Base-by-base conservation (phyloP, 2,113 vertebrate species). In the Cyphomyrus discorhynchus region DNA sequence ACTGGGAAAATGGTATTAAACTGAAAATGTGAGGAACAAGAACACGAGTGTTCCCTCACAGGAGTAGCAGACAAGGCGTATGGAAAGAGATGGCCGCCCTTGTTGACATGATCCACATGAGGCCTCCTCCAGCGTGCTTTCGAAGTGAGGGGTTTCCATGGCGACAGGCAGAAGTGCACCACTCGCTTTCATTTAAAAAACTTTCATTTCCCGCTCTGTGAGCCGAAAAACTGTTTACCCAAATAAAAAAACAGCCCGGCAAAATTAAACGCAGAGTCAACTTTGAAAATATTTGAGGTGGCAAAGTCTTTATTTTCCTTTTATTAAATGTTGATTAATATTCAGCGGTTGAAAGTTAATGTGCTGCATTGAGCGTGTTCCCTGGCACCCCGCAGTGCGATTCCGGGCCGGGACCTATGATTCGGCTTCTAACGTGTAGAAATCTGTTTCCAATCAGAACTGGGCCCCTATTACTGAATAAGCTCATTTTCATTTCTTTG, bases 321-420 rank as follows among this genome's bases (percentile, higher is more conserved):
- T 97, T 97, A 97, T 97, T 97, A 97, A 97, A 98, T 95, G 90
- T 97, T 97, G 96, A 97, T 98, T 98, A 98, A 98, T 98, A 98
- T 98, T 97, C 97, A 97, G 97, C 93, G 97, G 96, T 95, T 96
- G 96, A 95, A 95, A 96, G 96, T 95, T 97, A 97, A 97, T 97
- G 95, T 96, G 92, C 94, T 91, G 95, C 94, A 95, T 95, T 95
- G 97, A 96, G 5, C 35, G 13, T 80, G 74, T 80, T 96, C 94
- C 96, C 96, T 97, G 96, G 74, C 96, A 97, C 96, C 97, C 96
- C 94, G 95, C 96, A 92, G 96, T 92, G 97, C 1, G 35, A 19
- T 97, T 97, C 97, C 97, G 96, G 94, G 94, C 94, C 93, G 94
- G 95, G 94, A 49, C 94, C 95, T 95, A 39, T 42, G 74, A 80